phyloP scores from a whole-genome alignment of 2,797 vertebrate species.

The Coluber constrictor region DNA sequence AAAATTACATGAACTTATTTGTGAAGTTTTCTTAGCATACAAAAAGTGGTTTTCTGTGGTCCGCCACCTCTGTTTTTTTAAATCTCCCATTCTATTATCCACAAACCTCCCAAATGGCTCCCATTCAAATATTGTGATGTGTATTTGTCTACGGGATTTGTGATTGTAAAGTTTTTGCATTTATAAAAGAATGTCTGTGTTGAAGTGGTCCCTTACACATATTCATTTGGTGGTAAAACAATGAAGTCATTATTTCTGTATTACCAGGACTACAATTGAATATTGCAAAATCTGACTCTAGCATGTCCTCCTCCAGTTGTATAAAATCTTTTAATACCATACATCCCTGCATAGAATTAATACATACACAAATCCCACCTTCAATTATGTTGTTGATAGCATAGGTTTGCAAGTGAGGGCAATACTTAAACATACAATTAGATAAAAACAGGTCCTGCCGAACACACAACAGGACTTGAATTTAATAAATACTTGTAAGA shows the following conservation, averaged over 20 bases:
- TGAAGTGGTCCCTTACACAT: neutral
- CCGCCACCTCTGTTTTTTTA: neutral
- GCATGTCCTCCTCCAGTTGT: neutral
- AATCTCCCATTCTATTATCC: neutral
- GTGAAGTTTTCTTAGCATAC: neutral
- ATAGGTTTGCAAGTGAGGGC: neutral
- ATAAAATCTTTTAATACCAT: neutral
- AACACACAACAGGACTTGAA: neutral
- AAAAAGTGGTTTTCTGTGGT: neutral
- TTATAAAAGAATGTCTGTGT: neutral
- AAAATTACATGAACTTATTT: neutral
- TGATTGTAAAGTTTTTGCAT: neutral
- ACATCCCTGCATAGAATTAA: neutral
- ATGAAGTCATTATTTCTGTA: neutral
- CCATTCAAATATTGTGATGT: neutral
- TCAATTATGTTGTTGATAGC: neutral
- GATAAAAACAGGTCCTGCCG: neutral
- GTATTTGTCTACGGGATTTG: neutral
- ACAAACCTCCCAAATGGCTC: neutral
- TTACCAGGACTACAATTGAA: neutral
- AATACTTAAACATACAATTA: neutral
- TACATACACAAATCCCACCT: neutral
- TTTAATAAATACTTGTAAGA: neutral
- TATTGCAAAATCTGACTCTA: neutral
- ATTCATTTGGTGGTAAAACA: neutral